phyloP scores from a whole-genome alignment of 1,140 invertebrate species.

The Scaptomyza pallida region DNA sequence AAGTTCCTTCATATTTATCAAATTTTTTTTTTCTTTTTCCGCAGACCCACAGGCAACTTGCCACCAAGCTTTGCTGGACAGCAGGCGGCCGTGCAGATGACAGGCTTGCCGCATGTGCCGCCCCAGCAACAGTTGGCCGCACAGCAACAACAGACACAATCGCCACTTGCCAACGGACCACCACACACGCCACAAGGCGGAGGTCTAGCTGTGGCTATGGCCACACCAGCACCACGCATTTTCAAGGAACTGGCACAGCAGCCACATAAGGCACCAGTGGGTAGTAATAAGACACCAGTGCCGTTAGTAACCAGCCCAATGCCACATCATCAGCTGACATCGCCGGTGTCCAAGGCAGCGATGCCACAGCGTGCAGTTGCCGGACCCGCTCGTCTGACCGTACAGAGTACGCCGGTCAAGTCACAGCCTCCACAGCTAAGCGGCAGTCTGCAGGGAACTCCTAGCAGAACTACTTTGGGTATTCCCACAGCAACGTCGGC shows the following conservation, averaged over 20 bases:
- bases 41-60: slow-evolving; percentile 64
- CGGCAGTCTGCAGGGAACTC: slow-evolving; percentile 83
- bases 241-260: slow-evolving; percentile 80
- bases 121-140: slow-evolving; percentile 18
- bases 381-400: slow-evolving; percentile 83
- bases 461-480: slow-evolving; percentile 58
- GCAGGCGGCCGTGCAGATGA: slow-evolving; percentile 55
- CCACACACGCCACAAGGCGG: slow-evolving; percentile 33
- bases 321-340: slow-evolving; percentile 36
- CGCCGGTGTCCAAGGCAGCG: slow-evolving; percentile 37
- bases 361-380: slow-evolving; percentile 74
- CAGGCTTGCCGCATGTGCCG: slow-evolving; percentile 55
- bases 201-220: slow-evolving; percentile 73
- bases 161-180: slow-evolving; percentile 7
- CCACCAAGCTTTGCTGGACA: slow-evolving; percentile 61
- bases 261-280: slow-evolving; percentile 49
- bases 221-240: slow-evolving; percentile 75
- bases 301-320: slow-evolving; percentile 32
- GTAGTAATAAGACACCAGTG: slow-evolving; percentile 10
- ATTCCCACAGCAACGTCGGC: slow-evolving; percentile 50
- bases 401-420: slow-evolving; percentile 85
- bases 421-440: slow-evolving; percentile 87
- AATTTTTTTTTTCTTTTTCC: neutral
- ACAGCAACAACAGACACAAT: slow-evolving; percentile 20
- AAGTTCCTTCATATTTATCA: neutral